Evolutionary conservation across 2,888 invertebrate species (phyloP).

Genomic region (Drosophila monieri): DNA sequence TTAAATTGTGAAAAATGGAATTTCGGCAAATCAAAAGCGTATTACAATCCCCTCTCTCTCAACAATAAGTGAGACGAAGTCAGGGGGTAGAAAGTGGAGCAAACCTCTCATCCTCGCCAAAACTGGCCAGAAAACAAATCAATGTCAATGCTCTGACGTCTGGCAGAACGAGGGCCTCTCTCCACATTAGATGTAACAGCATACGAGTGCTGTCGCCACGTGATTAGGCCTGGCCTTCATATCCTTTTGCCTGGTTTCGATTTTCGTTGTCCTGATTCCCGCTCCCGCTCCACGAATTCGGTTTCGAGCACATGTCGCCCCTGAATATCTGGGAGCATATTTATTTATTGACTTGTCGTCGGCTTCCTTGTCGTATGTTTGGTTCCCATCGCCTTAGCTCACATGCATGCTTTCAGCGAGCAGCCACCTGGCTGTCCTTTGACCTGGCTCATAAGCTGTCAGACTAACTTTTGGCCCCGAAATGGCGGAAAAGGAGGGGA

Average conservation of each 20-base stretch:
- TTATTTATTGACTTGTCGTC: constrained; percentile 76
- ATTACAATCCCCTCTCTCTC: constrained; percentile 63
- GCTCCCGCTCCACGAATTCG: neutral
- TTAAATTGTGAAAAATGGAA: constrained; percentile 79
- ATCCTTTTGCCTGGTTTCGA: constrained; percentile 12
- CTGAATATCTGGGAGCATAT: constrained; percentile 70
- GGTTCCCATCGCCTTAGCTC: constrained; percentile 12
- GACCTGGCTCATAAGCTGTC: constrained; percentile 70
- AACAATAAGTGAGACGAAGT: constrained; percentile 61
- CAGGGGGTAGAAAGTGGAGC: constrained; percentile 2
- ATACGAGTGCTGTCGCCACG: constrained; percentile 50
- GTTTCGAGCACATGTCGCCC: constrained; percentile 41
- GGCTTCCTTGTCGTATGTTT: constrained; percentile 29
- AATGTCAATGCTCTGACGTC: constrained; percentile 61
- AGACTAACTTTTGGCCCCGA: constrained; percentile 35
- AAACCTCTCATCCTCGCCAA: constrained; percentile 3
- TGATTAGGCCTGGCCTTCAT: constrained; percentile 53
- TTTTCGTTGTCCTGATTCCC: neutral
- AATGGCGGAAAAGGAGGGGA: neutral
- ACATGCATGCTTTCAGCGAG: neutral
- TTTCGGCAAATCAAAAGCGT: constrained; percentile 77
- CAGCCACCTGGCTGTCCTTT: constrained; percentile 43
- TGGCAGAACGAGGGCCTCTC: constrained; percentile 25
- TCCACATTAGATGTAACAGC: constrained; percentile 23
- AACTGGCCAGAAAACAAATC: constrained; percentile 60